Conservation (phyloP, 2,113 vertebrate genomes). For the Toxostoma redivivum region DNA sequence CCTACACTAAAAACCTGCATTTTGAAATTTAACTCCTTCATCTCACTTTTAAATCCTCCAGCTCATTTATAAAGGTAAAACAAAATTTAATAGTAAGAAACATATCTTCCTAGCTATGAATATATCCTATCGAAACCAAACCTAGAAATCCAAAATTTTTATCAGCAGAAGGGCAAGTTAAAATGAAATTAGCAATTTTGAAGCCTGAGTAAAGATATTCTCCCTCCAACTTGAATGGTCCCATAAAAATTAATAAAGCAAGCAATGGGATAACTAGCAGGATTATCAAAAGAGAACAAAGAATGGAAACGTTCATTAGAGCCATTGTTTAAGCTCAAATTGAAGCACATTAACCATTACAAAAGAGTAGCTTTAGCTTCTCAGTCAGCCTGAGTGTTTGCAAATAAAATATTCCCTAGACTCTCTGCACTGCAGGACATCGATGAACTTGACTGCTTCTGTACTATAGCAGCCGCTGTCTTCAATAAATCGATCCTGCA, state of each 20-base stretch:
- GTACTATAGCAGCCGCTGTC: accelerated
- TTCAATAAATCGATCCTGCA: neutral
- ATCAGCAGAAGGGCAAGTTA: neutral
- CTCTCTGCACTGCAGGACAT: neutral
- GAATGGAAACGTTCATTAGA: neutral
- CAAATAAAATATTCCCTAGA: neutral
- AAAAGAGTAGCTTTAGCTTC: neutral
- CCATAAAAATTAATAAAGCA: neutral
- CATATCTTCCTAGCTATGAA: neutral
- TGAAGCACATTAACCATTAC: neutral
- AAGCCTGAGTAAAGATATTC: neutral
- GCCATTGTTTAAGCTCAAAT: neutral
- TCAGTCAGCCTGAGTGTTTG: neutral
- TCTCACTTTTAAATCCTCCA: neutral
- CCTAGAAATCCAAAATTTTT: neutral
- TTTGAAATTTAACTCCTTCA: neutral
- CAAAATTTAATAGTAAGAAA: neutral
- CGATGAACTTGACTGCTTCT: neutral
- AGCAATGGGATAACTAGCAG: neutral
- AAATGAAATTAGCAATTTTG: neutral
- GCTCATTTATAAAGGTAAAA: neutral
- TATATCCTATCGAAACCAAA: neutral
- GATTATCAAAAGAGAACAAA: neutral
- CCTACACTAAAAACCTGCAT: neutral
- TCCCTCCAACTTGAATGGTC: neutral